These are phyloP conservation scores for Calephelis nemesis DNA, from an alignment of 1,140 invertebrate genomes.

Conservation along the genomic window DNA sequence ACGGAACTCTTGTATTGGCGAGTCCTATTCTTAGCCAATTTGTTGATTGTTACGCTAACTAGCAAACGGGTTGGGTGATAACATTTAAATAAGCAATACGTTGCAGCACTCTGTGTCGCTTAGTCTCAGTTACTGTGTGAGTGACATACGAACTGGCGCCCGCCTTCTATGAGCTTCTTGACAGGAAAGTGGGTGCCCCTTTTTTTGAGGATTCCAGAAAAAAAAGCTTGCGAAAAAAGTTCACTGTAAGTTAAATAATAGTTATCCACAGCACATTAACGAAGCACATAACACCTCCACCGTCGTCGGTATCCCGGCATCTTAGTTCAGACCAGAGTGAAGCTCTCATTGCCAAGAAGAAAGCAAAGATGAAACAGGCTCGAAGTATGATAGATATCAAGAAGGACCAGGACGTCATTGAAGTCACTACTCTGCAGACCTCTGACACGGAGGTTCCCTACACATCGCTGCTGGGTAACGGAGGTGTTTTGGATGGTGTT, in stretches of 20 bases:
- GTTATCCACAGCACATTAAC: slow-evolving; percentile 63
- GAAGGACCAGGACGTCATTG: slow-evolving; percentile 56
- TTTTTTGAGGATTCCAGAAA: no score
- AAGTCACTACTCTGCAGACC: slow-evolving; percentile 50
- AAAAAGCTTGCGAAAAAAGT: no score
- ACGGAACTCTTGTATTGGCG: no score
- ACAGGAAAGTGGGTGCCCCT: no score
- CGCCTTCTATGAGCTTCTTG: not conserved
- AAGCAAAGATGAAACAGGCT: slow-evolving; percentile 67
- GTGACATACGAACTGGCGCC: not conserved
- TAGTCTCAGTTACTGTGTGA: not conserved
- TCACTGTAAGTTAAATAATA: not conserved
- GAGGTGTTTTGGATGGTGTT: slow-evolving; percentile 53
- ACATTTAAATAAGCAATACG: no score
- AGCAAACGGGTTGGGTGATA: no score
- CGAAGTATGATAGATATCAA: slow-evolving; percentile 62
- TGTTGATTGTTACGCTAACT: no score
- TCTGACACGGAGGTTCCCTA: slow-evolving; percentile 73
- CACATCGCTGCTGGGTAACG: slow-evolving; percentile 63
- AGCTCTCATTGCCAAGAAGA: slow-evolving; percentile 59
- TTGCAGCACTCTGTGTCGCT: not conserved
- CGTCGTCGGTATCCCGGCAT: slow-evolving; percentile 49
- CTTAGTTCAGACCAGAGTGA: slow-evolving; percentile 51
- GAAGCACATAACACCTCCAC: slow-evolving; percentile 76
- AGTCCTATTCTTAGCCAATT: no score